These are phyloP conservation scores for Bombylius discolor DNA, from an alignment of 2,888 invertebrate species.

Conservation along the genomic window DNA sequence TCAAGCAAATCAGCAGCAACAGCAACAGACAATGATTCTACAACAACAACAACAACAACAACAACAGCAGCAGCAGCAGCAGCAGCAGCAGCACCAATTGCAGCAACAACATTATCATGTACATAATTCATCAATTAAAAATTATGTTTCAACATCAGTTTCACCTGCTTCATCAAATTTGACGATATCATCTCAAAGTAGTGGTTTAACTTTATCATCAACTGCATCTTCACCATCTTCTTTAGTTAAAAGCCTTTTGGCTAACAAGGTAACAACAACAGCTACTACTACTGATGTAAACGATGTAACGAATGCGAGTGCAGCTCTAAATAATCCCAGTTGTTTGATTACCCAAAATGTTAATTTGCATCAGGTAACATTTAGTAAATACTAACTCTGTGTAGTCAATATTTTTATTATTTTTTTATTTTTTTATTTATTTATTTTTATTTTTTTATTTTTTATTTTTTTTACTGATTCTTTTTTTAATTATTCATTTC, in stretches of 20 bases:
- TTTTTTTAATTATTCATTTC: too few species aligned
- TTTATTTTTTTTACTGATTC: too few species aligned
- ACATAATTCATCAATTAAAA: neutral
- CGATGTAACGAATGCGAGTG: constrained; percentile 25
- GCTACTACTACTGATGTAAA: constrained; percentile 22
- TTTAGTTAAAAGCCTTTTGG: constrained; percentile 84
- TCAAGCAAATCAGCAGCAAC: constrained; percentile 13
- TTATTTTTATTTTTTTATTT: too few species aligned
- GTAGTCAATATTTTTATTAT: too few species aligned
- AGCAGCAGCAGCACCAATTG: constrained; percentile 5
- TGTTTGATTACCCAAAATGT: constrained; percentile 24
- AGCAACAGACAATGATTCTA: neutral
- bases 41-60: constrained; percentile 4
- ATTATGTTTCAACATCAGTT: neutral
- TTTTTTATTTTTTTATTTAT: too few species aligned
- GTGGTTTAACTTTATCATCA: neutral
- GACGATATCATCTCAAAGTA: neutral
- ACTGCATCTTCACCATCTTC: constrained; percentile 45
- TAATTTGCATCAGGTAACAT: constrained; percentile 27
- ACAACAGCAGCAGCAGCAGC: constrained; percentile 14
- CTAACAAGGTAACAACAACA: constrained; percentile 66
- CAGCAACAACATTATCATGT: neutral
- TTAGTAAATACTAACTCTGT: constrained; percentile 13
- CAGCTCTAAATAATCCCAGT: constrained; percentile 25
- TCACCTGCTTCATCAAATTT: neutral